Percentiles rank a stretch among this genome's conserved stretches.
Conservation (phyloP, 2,113 vertebrate species). For the Cyanoramphus novaezelandiae region DNA sequence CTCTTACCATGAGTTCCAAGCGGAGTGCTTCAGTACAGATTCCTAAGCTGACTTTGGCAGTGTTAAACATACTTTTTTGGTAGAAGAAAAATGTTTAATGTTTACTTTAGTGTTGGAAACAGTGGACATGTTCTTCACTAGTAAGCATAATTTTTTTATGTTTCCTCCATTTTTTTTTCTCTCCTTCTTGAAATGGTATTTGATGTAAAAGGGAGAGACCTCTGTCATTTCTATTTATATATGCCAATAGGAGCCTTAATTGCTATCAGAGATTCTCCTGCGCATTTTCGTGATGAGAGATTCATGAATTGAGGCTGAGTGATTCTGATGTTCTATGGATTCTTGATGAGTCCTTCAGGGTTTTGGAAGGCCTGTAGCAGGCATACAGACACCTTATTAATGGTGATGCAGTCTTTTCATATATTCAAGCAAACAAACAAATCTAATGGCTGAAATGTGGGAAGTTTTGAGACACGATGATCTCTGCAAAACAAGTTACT, state of each 20-base stretch:
- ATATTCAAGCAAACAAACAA: not conserved
- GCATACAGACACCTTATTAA: not conserved
- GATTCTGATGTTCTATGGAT: not conserved
- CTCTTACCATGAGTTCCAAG: slow-evolving; percentile 32
- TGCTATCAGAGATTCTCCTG: slow-evolving; percentile 14
- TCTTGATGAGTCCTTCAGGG: not conserved
- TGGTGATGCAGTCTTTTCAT: not conserved
- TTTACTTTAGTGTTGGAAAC: slow-evolving; percentile 66
- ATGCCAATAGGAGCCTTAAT: not conserved
- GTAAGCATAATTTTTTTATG: slow-evolving; percentile 49
- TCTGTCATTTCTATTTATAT: slow-evolving; percentile 30
- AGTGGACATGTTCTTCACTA: slow-evolving; percentile 49
- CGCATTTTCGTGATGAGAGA: slow-evolving; percentile 25
- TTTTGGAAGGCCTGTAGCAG: not conserved
- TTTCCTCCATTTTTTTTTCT: slow-evolving; percentile 16
- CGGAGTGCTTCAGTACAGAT: slow-evolving; percentile 40
- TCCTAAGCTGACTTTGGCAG: slow-evolving; percentile 60
- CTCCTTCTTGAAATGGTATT: slow-evolving; percentile 3
- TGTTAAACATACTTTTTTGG: slow-evolving; percentile 32
- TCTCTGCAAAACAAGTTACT: not conserved
- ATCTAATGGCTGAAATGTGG: not conserved
- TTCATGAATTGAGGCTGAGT: slow-evolving; percentile 9
- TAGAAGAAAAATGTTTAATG: slow-evolving; percentile 60
- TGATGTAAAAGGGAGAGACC: not conserved
- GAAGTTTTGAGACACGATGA: not conserved